Conservation (phyloP, 2,797 vertebrate genomes). For the Parauchenoglanis ngamensis region DNA sequence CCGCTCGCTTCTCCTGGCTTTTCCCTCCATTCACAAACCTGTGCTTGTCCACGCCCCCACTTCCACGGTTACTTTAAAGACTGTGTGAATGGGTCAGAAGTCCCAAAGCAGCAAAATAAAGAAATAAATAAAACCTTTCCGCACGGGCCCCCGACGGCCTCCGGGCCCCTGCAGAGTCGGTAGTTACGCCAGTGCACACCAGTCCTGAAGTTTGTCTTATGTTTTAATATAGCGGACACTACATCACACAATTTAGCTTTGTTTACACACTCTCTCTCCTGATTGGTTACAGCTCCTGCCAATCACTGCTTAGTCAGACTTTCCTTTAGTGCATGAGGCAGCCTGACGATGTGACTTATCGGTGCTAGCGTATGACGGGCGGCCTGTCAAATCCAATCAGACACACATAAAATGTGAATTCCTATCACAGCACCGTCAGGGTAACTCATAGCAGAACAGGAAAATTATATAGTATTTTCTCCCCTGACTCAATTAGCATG, state of each 20-base stretch:
- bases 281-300: neutral
- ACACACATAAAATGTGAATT: slow-evolving; percentile 2
- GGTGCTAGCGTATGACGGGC: neutral
- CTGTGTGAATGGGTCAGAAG: no score
- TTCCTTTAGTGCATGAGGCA: neutral
- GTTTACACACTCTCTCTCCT: neutral
- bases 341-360: neutral
- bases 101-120: no score
- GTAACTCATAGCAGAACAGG: neutral
- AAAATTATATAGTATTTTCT: neutral
- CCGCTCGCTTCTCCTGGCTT: no score
- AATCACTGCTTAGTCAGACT: neutral
- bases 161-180: no score
- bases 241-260: neutral
- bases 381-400: slow-evolving; percentile 2
- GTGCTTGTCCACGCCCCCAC: no score
- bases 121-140: no score
- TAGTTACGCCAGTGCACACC: no score
- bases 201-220: neutral
- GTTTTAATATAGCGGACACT: neutral
- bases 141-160: no score
- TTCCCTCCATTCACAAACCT: no score
- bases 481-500: neutral
- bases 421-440: neutral
- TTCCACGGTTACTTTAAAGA: no score